A percentile compares a stretch with the other conserved stretches of the same genome.
Evolutionary conservation across 1,140 invertebrate species (phyloP).

Genomic region (Penaeus indicus): DNA sequence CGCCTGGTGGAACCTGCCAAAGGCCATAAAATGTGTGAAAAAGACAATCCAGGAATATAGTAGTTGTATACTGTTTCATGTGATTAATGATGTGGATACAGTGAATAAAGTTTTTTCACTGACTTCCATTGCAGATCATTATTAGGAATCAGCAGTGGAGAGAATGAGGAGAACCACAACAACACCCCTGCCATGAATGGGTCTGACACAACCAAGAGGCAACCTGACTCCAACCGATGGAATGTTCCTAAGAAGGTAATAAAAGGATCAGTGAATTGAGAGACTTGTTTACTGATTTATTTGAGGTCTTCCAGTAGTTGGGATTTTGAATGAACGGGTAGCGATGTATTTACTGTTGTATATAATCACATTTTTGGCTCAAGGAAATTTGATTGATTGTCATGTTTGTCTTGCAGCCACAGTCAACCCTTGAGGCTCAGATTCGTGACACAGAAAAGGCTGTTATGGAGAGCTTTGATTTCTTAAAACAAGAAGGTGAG

Average conservation of each 20-base stretch:
- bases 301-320: background rate
- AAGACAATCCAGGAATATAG: too few species aligned
- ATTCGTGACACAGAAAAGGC: slow-evolving; percentile 91
- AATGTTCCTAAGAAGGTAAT: slow-evolving; percentile 70
- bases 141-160: slow-evolving; percentile 76
- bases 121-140: slow-evolving; percentile 61
- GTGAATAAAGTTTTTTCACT: background rate
- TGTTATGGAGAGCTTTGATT: slow-evolving; percentile 96
- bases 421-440: slow-evolving; percentile 69
- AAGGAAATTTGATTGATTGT: slow-evolving; percentile 34
- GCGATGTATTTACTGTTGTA: background rate
- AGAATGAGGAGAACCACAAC: slow-evolving; percentile 80
- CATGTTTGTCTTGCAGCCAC: slow-evolving; percentile 68
- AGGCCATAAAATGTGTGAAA: too few species aligned
- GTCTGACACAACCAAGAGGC: slow-evolving; percentile 70
- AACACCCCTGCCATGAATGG: slow-evolving; percentile 74
- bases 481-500: slow-evolving; percentile 83
- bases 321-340: too few species aligned
- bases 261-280: background rate
- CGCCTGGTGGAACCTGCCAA: too few species aligned
- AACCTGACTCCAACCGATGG: slow-evolving; percentile 70
- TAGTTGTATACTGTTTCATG: too few species aligned
- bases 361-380: slow-evolving; percentile 24
- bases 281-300: slow-evolving; percentile 1
- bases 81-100: too few species aligned